Conservation (phyloP, 2,888 invertebrate genomes). For the Cataglyphis rosenhaueri region DNA sequence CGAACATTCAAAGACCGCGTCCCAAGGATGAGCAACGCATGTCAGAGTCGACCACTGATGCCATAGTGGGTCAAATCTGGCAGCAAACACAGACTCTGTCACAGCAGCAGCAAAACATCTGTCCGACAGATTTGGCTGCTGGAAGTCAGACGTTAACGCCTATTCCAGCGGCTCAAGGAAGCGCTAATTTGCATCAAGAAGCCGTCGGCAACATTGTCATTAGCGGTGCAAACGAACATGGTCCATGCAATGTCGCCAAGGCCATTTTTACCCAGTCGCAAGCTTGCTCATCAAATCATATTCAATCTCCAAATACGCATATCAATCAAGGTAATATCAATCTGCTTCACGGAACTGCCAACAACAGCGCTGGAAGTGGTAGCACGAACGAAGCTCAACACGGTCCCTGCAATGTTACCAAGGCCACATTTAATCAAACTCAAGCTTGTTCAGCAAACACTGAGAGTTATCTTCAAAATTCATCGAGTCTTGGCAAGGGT, state of each 20-base stretch:
- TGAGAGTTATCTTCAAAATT: constrained; percentile 53
- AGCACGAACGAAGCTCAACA: constrained; percentile 62
- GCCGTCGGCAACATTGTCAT: constrained; percentile 66
- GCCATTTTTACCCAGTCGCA: constrained; percentile 64
- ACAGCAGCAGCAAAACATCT: constrained; percentile 66
- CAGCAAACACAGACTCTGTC: constrained; percentile 77
- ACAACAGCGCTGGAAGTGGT: constrained; percentile 55
- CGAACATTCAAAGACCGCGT: constrained; percentile 79
- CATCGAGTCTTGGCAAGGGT: not conserved
- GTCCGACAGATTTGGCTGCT: constrained; percentile 19
- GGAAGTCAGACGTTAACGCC: constrained; percentile 35
- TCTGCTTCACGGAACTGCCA: constrained; percentile 70
- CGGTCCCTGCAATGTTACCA: constrained; percentile 61
- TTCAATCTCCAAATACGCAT: not conserved
- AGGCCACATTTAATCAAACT: constrained; percentile 58
- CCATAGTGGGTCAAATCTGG: constrained; percentile 81
- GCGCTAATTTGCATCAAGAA: constrained; percentile 69
- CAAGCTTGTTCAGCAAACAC: constrained; percentile 62
- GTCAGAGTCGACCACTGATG: constrained; percentile 77
- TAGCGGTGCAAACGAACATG: constrained; percentile 50
- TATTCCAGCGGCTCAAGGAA: constrained; percentile 43
- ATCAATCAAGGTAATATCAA: constrained; percentile 59
- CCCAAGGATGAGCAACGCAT: constrained; percentile 72
- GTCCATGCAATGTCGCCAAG: constrained; percentile 63
- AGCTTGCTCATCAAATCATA: constrained; percentile 47